Conservation (phyloP, 2,113 vertebrate species). For the Pithys albifrons region DNA sequence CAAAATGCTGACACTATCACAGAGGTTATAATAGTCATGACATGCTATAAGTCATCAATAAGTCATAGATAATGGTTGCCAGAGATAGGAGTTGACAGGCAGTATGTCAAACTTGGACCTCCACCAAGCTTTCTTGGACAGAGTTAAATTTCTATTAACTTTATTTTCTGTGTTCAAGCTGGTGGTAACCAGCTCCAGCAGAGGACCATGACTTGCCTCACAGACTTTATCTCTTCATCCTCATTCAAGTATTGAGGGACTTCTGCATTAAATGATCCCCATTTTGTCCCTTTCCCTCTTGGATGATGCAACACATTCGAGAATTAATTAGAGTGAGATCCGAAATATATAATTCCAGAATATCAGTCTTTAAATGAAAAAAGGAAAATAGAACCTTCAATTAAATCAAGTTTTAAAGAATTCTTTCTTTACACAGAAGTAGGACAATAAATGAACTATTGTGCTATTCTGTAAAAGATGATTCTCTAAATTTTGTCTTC, state of each 20-base stretch:
- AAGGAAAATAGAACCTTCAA: not conserved
- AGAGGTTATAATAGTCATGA: not conserved
- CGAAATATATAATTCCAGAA: not conserved
- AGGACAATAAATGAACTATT: not conserved
- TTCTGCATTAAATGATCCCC: not conserved
- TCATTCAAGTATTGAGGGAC: not conserved
- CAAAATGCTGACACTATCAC: not conserved
- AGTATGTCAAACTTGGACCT: not conserved
- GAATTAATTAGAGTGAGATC: not conserved
- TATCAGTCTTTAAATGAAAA: not conserved
- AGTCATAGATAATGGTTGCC: not conserved
- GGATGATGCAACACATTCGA: not conserved
- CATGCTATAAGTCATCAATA: accelerated
- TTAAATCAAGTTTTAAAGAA: not conserved
- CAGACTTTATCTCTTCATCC: not conserved
- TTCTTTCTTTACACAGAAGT: not conserved
- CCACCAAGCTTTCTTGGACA: not conserved
- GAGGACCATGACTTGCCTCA: not conserved
- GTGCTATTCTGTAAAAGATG: not conserved
- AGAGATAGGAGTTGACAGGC: not conserved
- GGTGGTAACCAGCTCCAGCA: not conserved
- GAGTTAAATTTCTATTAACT: not conserved
- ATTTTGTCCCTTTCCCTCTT: not conserved
- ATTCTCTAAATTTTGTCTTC: not conserved
- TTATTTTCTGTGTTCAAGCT: not conserved